Percentiles rank a stretch among this genome's conserved stretches.
Conservation (phyloP, 2,113 vertebrate genomes). For the Sclerurus mexicanus region DNA sequence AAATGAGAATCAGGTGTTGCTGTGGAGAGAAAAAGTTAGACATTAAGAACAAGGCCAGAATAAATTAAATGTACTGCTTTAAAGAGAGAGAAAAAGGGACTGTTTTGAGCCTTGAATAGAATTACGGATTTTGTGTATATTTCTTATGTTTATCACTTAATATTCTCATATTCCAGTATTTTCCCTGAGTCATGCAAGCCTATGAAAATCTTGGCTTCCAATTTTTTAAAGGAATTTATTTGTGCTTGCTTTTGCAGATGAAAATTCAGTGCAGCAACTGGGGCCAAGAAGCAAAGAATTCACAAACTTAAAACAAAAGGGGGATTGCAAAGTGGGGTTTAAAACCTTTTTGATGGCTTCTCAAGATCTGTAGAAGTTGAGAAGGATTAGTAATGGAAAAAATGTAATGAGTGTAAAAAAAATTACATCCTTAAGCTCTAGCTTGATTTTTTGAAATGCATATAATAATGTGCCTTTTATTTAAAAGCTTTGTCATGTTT, state of each 20-base stretch:
- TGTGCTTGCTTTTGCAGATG: not conserved
- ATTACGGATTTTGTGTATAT: accelerated
- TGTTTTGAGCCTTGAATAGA: not conserved
- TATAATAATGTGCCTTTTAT: not conserved
- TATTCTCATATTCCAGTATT: not conserved
- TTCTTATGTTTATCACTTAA: not conserved
- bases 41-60: not conserved
- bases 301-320: not conserved
- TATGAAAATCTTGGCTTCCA: not conserved
- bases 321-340: accelerated
- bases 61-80: not conserved
- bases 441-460: not conserved
- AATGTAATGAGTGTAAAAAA: not conserved
- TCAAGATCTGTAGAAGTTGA: not conserved
- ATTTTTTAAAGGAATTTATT: not conserved
- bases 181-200: not conserved
- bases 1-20: not conserved
- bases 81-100: not conserved
- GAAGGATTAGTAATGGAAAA: not conserved
- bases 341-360: not conserved
- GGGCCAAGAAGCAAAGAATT: not conserved
- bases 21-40: not conserved
- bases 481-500: not conserved
- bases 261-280: not conserved
- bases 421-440: not conserved